phyloP scores from a whole-genome alignment of 2,113 vertebrate species.

The Australoheros scitulus region DNA sequence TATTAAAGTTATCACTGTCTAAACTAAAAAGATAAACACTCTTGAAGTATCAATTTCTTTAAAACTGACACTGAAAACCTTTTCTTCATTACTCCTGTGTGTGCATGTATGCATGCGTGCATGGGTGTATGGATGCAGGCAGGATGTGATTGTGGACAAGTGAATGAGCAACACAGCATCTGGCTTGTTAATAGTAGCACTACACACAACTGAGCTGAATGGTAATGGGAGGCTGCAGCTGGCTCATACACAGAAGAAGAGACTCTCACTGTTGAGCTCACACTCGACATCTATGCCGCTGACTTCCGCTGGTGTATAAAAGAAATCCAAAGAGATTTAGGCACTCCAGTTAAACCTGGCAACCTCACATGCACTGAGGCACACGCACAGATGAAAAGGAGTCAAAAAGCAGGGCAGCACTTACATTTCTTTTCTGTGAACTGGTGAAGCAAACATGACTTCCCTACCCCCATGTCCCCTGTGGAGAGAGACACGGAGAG shows the following conservation, averaged over 20 bases:
- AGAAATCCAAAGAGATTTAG: constrained; percentile 50
- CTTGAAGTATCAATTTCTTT: not conserved
- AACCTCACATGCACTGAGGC: constrained; percentile 26
- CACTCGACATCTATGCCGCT: constrained; percentile 52
- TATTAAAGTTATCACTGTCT: not conserved
- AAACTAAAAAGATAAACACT: constrained; percentile 11
- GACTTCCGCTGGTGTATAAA: constrained; percentile 52
- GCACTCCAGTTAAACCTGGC: constrained; percentile 57
- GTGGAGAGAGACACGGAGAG: constrained; percentile 19
- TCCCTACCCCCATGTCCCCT: constrained; percentile 85
- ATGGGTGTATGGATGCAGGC: constrained; percentile 13
- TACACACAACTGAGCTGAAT: constrained; percentile 62
- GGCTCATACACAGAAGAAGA: constrained; percentile 65
- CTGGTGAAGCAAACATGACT: constrained; percentile 85
- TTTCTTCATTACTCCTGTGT: constrained; percentile 12
- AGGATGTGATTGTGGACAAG: constrained; percentile 50
- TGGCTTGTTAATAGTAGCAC: constrained; percentile 67
- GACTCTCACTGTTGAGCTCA: constrained; percentile 61
- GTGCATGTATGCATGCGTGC: not conserved
- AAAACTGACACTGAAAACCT: constrained; percentile 5
- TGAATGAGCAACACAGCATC: constrained; percentile 67
- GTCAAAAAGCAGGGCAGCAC: constrained; percentile 51
- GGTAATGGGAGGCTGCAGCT: constrained; percentile 70
- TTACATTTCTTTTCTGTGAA: constrained; percentile 87
- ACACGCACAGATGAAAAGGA: constrained; percentile 7